Evolutionary conservation across 2,797 vertebrate species (phyloP).

Genomic region (Sphenodon punctatus): DNA sequence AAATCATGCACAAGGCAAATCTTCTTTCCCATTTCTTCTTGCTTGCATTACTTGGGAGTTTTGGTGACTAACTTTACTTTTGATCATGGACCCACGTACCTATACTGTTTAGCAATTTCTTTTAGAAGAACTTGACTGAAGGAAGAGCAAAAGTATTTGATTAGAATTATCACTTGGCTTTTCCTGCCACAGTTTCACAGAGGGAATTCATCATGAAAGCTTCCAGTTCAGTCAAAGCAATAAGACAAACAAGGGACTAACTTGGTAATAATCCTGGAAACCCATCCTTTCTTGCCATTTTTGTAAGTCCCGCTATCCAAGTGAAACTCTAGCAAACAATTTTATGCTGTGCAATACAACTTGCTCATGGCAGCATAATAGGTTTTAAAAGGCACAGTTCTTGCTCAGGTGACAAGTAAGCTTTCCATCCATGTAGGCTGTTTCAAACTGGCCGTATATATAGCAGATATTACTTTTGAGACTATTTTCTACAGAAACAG

Average conservation of each 20-base stretch:
- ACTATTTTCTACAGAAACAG: background rate
- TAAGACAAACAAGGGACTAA: background rate
- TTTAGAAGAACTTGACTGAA: background rate
- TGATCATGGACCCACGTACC: background rate
- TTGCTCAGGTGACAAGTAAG: background rate
- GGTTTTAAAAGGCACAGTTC: background rate
- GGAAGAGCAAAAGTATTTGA: background rate
- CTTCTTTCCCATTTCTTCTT: background rate
- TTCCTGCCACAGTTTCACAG: background rate
- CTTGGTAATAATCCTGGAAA: background rate
- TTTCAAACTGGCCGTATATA: background rate
- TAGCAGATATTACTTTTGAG: background rate
- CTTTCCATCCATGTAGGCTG: rapidly evolving
- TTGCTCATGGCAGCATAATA: background rate
- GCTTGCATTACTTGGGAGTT: background rate
- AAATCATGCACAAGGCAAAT: background rate
- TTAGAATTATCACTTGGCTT: background rate
- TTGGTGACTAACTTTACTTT: background rate
- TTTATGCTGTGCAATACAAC: background rate
- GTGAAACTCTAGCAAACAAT: background rate
- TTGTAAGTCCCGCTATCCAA: background rate
- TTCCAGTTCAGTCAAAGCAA: background rate
- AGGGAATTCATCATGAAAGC: background rate
- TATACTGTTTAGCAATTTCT: background rate
- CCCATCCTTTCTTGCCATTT: background rate